Percentiles rank a stretch among this genome's conserved stretches.
Conservation (phyloP, 1,140 invertebrate genomes). For the Nebria ingens region DNA sequence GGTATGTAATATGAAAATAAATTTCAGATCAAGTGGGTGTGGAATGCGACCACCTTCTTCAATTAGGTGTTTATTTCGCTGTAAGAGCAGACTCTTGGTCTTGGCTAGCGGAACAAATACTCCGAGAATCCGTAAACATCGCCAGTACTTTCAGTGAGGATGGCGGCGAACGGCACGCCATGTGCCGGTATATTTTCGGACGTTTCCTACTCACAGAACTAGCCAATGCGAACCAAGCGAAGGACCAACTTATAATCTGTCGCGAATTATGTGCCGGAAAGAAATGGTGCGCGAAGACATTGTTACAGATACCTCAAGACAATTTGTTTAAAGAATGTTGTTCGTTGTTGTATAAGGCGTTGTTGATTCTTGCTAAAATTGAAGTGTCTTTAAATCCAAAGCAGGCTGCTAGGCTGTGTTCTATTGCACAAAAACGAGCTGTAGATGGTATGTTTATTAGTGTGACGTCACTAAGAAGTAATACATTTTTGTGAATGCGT, state of each 20-base stretch:
- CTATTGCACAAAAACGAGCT: conserved; percentile 39
- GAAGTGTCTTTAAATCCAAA: conserved; percentile 33
- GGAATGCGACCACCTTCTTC: conserved; percentile 35
- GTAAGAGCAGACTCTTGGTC: conserved; percentile 40
- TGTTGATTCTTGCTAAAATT: conserved; percentile 36
- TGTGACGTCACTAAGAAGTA: too few species aligned
- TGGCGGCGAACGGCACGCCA: conserved; percentile 35
- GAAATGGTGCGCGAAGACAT: conserved; percentile 28
- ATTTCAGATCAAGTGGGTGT: conserved; percentile 33
- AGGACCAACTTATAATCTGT: conserved; percentile 26
- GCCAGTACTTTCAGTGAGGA: conserved; percentile 34
- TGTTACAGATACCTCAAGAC: conserved; percentile 18
- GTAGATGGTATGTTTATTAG: too few species aligned
- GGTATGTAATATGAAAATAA: too few species aligned
- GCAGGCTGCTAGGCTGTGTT: conserved; percentile 35
- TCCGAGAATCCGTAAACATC: conserved; percentile 35
- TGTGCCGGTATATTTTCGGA: conserved; percentile 42
- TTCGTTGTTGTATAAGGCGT: conserved; percentile 35
- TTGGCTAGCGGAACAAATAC: conserved; percentile 47
- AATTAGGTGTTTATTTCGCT: conserved; percentile 37
- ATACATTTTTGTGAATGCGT: too few species aligned
- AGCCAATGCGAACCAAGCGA: conserved; percentile 22
- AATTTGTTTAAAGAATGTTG: conserved; percentile 40
- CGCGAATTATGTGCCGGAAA: conserved; percentile 26
- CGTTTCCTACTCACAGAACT: conserved; percentile 37